These are phyloP conservation scores for Neuroscelio doddi DNA, from an alignment of 2,888 invertebrate species.

Conservation along the genomic window DNA sequence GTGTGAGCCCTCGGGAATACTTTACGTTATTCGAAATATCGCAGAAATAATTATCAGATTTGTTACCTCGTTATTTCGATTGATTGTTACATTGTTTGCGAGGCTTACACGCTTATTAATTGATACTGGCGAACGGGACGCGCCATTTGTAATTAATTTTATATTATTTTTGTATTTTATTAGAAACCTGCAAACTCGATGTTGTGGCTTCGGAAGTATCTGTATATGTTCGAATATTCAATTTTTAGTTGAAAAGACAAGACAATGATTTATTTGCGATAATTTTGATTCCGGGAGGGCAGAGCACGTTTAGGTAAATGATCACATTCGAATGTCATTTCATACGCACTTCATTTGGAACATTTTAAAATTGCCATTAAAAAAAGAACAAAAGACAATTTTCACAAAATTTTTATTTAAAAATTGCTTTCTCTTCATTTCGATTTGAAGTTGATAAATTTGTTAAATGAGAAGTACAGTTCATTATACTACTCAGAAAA, in stretches of 20 bases:
- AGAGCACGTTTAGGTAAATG: constrained; percentile 58
- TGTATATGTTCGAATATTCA: background rate
- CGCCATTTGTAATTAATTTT: constrained; percentile 37
- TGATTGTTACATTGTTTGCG: constrained; percentile 35
- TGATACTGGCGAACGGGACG: constrained; percentile 50
- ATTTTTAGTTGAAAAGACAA: constrained; percentile 8
- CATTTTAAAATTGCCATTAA: background rate
- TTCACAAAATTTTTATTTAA: constrained; percentile 5
- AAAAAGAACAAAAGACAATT: constrained; percentile 7
- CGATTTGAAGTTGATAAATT: constrained; percentile 5
- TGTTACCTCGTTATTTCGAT: constrained; percentile 40
- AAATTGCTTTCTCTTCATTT: constrained; percentile 25
- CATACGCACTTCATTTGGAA: constrained; percentile 1
- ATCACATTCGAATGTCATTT: constrained; percentile 17
- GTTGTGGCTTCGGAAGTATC: constrained; percentile 1
- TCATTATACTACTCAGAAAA: constrained; percentile 13
- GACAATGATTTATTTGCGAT: constrained; percentile 36
- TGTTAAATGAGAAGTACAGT: background rate
- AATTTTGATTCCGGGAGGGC: constrained; percentile 66
- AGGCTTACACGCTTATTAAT: constrained; percentile 34
- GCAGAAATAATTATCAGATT: constrained; percentile 61
- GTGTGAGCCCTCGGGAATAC: constrained; percentile 49
- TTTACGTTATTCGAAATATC: constrained; percentile 48
- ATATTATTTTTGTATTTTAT: constrained; percentile 9
- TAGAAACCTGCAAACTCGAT: background rate